A percentile compares a stretch with the other conserved stretches of the same genome.
These are phyloP conservation scores for Mastomys coucha DNA, from an alignment of 2,113 vertebrate genomes.

Conservation along the genomic window DNA sequence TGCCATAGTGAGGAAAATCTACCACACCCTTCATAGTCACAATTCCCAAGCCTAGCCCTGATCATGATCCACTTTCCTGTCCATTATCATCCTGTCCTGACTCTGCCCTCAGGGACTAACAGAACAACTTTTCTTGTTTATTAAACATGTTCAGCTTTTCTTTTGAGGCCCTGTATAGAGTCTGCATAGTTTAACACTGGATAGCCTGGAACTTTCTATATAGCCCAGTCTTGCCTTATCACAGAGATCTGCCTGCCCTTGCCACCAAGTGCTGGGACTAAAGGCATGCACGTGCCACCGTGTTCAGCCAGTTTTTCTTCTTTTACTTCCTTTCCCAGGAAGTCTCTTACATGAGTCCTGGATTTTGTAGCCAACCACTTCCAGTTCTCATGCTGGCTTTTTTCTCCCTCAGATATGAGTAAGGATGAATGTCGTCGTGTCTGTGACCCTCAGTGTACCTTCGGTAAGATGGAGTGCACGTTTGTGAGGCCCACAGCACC, in stretches of 20 bases:
- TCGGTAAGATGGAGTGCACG: neutral
- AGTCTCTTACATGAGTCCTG: neutral
- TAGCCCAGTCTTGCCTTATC: neutral
- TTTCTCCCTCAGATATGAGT: neutral
- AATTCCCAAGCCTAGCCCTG: rapidly evolving
- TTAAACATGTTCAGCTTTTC: neutral
- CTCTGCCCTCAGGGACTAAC: too few relatives aligned
- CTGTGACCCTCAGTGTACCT: neutral
- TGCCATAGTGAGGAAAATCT: neutral
- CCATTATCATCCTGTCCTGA: neutral
- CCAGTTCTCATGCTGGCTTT: neutral
- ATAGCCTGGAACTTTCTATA: neutral
- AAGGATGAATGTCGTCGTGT: neutral
- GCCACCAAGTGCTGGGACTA: neutral
- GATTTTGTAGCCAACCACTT: neutral
- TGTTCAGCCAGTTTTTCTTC: neutral
- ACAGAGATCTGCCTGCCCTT: neutral
- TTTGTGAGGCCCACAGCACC: neutral
- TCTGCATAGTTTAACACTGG: neutral
- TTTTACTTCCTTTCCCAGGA: neutral
- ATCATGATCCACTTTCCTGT: neutral
- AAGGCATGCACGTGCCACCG: neutral
- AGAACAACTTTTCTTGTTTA: neutral
- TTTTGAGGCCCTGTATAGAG: neutral
- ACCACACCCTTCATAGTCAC: neutral